These are phyloP conservation scores for Perdita meconis DNA, from an alignment of 2,888 invertebrate genomes.

Conservation along the genomic window DNA sequence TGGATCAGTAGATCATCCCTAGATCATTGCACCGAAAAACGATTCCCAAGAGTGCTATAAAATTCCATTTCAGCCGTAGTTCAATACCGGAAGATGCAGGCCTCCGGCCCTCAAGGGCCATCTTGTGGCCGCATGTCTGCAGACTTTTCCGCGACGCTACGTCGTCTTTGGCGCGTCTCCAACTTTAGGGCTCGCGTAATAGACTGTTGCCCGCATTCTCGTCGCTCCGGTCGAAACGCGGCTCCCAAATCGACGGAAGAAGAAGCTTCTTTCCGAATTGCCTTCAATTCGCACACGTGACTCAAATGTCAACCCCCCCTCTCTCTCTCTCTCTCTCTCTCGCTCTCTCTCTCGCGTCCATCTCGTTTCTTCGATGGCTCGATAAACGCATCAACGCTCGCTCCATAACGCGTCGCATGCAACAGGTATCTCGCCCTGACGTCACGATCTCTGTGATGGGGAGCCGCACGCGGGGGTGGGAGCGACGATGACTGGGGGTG, in stretches of 20 bases:
- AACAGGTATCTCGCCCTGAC: slow-evolving; percentile 77
- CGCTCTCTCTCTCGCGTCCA: neutral
- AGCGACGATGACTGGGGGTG: slow-evolving; percentile 35
- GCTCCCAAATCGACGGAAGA: no score
- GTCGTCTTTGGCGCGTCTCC: slow-evolving; percentile 70
- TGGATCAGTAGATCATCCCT: neutral
- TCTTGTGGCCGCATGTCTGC: slow-evolving; percentile 23
- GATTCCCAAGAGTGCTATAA: no score
- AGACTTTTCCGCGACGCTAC: slow-evolving; percentile 68
- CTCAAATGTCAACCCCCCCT: slow-evolving; percentile 44
- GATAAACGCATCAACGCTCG: slow-evolving; percentile 51
- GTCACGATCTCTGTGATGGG: slow-evolving; percentile 64
- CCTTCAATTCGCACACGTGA: slow-evolving; percentile 60
- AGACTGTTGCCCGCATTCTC: no score
- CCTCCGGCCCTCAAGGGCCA: neutral
- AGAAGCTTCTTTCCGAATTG: no score
- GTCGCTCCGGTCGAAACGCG: no score
- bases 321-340: slow-evolving; percentile 13
- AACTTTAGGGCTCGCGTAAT: no score
- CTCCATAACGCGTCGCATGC: slow-evolving; percentile 65
- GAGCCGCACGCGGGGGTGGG: slow-evolving; percentile 36
- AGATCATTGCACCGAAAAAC: no score
- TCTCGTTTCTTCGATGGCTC: slow-evolving; percentile 25
- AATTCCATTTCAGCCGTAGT: no score
- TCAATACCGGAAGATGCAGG: slow-evolving; percentile 5